A percentile compares a stretch with the other conserved stretches of the same genome.
Conservation (phyloP, 1,140 invertebrate genomes). For the Nasonia longicornis region DNA sequence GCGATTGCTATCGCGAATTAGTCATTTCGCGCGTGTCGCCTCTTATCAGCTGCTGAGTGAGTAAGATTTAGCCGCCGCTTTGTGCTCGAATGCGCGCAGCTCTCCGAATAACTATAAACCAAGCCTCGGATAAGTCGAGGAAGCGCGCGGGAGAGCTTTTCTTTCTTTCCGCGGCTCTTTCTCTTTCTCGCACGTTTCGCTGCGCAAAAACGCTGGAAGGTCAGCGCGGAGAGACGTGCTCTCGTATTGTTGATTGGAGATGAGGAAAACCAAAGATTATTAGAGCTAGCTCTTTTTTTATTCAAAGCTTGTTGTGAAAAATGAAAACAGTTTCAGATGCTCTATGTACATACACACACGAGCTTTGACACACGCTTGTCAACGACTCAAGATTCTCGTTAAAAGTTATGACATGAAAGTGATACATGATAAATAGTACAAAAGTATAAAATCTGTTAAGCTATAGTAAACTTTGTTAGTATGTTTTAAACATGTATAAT, state of each 20-base stretch:
- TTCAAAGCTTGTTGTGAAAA: not conserved
- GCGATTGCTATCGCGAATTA: conserved; percentile 44
- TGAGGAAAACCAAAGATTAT: not conserved
- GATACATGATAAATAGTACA: not conserved
- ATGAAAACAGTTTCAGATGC: not conserved
- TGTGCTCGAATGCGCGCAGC: not conserved
- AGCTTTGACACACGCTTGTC: not conserved
- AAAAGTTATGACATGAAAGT: not conserved
- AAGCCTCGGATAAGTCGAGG: conserved; percentile 17
- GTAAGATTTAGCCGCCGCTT: conserved; percentile 39
- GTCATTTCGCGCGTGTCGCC: conserved; percentile 15
- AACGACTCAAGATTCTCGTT: not conserved
- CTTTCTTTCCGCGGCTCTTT: conserved; percentile 24
- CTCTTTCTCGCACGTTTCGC: not conserved
- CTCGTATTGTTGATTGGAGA: not conserved
- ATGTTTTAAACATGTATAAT: not conserved
- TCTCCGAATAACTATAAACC: conserved; percentile 37
- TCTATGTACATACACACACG: conserved; percentile 6
- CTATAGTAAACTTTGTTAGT: not conserved
- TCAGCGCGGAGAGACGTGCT: too few relatives aligned
- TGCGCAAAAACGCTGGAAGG: conserved; percentile 4
- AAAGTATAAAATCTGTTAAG: conserved; percentile 4
- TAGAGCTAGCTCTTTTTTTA: conserved; percentile 18
- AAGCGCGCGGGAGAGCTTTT: conserved; percentile 33
- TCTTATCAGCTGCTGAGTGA: conserved; percentile 37